phyloP scores from a whole-genome alignment of 2,797 vertebrate genomes.

The Philypnodon macrostomus region DNA sequence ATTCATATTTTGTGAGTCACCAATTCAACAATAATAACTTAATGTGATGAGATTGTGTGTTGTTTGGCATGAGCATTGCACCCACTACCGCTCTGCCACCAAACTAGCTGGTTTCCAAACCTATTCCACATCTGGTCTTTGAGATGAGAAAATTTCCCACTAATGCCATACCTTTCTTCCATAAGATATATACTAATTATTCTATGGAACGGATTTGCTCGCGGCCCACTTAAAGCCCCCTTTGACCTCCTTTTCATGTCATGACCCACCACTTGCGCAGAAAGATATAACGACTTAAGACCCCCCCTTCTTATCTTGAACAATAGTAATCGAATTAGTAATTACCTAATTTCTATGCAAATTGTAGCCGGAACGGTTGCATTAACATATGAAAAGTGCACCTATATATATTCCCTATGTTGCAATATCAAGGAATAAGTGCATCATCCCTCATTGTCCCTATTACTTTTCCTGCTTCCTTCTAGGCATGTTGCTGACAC shows the following conservation, averaged over 20 bases:
- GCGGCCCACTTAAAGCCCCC: constrained; percentile 13
- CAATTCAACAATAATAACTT: no score
- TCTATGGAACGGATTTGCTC: neutral
- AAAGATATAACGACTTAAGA: constrained; percentile 7
- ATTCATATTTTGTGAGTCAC: no score
- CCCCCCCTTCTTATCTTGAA: constrained; percentile 26
- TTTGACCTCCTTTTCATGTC: constrained; percentile 26
- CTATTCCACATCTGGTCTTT: no score
- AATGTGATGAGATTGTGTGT: no score
- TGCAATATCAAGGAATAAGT: constrained; percentile 68
- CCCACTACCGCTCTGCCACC: no score
- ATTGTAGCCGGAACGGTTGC: constrained; percentile 36
- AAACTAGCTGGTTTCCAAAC: no score
- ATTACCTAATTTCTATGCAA: constrained; percentile 53
- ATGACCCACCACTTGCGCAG: constrained; percentile 11
- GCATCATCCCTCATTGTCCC: constrained; percentile 68
- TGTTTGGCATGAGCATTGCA: no score
- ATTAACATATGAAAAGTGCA: constrained; percentile 57
- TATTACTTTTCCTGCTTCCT: constrained; percentile 63
- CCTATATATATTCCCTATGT: constrained; percentile 28
- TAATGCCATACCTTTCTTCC: neutral
- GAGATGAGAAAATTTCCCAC: no score
- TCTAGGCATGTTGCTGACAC: constrained; percentile 68
- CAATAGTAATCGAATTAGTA: constrained; percentile 37
- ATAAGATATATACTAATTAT: neutral